Evolutionary conservation across 2,888 invertebrate species (phyloP).

Genomic region (Leptinotarsa juncta): DNA sequence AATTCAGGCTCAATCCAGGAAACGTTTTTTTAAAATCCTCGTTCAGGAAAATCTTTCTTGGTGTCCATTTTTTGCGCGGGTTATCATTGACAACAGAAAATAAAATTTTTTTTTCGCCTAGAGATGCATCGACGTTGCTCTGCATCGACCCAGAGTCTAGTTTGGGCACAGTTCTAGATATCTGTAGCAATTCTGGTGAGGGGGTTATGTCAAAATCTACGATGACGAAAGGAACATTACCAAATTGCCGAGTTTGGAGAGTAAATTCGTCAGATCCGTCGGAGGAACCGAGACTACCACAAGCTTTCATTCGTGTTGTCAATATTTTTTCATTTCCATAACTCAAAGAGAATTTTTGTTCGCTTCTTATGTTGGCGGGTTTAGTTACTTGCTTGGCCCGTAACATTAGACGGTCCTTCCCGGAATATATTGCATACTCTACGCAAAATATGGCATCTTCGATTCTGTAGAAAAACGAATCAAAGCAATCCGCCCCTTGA

Average conservation of each 20-base stretch:
- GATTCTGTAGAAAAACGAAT: constrained; percentile 18
- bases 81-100: neutral
- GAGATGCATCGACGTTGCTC: neutral
- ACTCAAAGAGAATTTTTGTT: constrained; percentile 22
- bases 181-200: neutral
- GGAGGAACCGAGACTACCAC: neutral
- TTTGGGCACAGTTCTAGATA: neutral
- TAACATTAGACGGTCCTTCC: neutral
- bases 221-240: neutral
- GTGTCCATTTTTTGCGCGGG: neutral
- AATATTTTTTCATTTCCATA: constrained; percentile 1
- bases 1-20: neutral
- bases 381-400: neutral
- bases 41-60: constrained; percentile 24
- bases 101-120: neutral
- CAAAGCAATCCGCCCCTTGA: neutral
- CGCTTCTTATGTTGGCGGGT: neutral
- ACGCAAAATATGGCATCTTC: constrained; percentile 22
- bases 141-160: neutral
- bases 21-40: neutral
- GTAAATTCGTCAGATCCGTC: too few species aligned
- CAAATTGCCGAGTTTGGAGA: neutral
- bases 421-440: constrained; percentile 1
- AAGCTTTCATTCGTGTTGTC: constrained; percentile 3
- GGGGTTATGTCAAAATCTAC: neutral